Conservation (phyloP, 2,888 invertebrate genomes). For the Andrena haemorrhoa region DNA sequence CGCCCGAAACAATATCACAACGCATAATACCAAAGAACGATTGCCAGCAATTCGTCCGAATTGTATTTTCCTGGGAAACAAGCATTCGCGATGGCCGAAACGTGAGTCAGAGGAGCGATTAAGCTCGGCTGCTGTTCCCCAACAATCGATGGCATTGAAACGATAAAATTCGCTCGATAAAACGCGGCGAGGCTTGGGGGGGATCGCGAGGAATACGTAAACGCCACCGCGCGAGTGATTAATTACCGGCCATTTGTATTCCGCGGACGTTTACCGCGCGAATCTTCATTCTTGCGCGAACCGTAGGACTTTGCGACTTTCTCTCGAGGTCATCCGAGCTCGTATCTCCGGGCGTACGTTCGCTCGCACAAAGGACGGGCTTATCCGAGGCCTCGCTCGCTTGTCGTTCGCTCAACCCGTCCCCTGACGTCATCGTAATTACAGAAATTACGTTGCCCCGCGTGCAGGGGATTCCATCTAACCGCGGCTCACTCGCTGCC, state of each 20-base stretch:
- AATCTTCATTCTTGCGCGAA: conserved; percentile 26
- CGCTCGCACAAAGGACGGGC: conserved; percentile 29
- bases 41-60: no score
- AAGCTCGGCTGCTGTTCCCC: neutral
- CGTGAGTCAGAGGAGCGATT: conserved; percentile 22
- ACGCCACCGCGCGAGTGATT: conserved; percentile 24
- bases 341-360: conserved; percentile 2
- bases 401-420: conserved; percentile 42
- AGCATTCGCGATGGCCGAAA: conserved; percentile 5
- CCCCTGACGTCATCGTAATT: conserved; percentile 65
- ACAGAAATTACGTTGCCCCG: conserved; percentile 57
- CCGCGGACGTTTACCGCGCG: conserved; percentile 7
- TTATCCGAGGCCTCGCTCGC: conserved; percentile 45
- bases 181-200: conserved; percentile 38
- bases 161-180: conserved; percentile 57
- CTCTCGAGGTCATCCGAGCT: conserved; percentile 22
- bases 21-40: no score
- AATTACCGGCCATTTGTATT: conserved; percentile 46
- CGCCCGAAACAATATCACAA: no score
- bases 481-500: neutral
- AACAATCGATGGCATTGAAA: conserved; percentile 54
- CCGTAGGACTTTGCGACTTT: conserved; percentile 36
- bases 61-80: no score
- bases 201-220: conserved; percentile 34
- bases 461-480: conserved; percentile 39